phyloP scores from a whole-genome alignment of 2,113 vertebrate species.

The Petaurus breviceps region DNA sequence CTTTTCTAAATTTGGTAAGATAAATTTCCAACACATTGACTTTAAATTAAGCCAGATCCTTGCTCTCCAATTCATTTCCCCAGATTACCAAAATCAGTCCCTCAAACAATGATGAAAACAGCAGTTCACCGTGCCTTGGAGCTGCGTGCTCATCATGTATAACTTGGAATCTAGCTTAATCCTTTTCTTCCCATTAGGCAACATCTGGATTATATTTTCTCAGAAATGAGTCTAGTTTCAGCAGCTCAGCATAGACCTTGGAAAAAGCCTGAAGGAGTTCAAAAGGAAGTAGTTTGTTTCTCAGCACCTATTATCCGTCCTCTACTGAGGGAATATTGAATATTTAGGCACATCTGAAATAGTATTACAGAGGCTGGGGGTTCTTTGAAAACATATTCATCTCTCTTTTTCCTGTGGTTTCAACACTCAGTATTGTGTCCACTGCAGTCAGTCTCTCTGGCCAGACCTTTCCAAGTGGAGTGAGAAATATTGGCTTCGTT shows the following conservation, averaged over 20 bases:
- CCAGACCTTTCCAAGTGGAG: constrained; percentile 32
- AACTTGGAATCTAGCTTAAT: constrained; percentile 48
- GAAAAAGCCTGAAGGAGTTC: constrained; percentile 17
- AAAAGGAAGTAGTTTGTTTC: constrained; percentile 17
- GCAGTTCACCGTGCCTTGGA: neutral
- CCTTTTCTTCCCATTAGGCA: constrained; percentile 51
- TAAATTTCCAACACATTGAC: neutral
- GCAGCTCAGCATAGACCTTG: neutral
- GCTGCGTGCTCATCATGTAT: neutral
- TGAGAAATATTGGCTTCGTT: constrained; percentile 62
- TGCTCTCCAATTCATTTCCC: neutral
- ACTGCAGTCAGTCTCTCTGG: constrained; percentile 7
- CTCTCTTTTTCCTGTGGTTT: constrained; percentile 37
- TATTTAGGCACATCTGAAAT: neutral
- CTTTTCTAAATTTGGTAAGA: neutral
- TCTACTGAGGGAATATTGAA: neutral
- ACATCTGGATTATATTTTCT: constrained; percentile 59
- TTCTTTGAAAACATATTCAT: neutral
- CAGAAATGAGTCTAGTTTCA: constrained; percentile 32
- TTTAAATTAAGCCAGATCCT: neutral
- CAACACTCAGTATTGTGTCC: neutral
- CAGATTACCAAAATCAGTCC: neutral
- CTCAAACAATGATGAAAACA: constrained; percentile 8
- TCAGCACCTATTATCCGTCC: neutral
- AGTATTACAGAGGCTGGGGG: neutral